Evolutionary conservation across 2,797 vertebrate genomes (phyloP).

Genomic region (Artibeus jamaicensis): DNA sequence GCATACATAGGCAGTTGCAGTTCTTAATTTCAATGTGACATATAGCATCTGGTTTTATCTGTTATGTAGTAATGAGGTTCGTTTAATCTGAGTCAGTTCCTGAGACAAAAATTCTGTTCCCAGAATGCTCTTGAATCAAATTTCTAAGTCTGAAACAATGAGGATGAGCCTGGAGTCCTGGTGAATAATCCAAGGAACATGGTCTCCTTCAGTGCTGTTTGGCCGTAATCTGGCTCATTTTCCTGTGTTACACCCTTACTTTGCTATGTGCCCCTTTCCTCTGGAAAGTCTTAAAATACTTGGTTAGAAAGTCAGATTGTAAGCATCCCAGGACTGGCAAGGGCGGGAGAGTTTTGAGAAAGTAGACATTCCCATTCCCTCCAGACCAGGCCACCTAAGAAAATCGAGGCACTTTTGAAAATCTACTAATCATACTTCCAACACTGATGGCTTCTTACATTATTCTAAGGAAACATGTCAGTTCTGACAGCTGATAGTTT

Average conservation of each 20-base stretch:
- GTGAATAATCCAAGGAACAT: neutral
- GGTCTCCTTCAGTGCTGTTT: neutral
- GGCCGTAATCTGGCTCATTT: neutral
- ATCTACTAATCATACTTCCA: neutral
- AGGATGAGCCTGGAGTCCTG: neutral
- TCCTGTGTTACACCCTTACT: neutral
- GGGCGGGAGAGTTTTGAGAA: neutral
- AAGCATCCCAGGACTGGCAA: neutral
- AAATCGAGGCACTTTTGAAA: neutral
- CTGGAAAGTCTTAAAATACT: neutral
- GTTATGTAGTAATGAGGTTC: neutral
- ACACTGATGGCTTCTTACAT: neutral
- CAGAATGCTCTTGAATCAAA: neutral
- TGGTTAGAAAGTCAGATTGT: neutral
- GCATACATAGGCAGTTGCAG: neutral
- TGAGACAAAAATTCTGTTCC: neutral
- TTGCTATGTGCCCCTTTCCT: neutral
- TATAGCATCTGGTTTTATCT: neutral
- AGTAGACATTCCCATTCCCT: neutral
- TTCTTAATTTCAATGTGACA: neutral
- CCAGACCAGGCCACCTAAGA: neutral
- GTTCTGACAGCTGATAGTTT: slow-evolving; percentile 32
- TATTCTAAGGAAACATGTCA: slow-evolving; percentile 25
- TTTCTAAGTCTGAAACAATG: neutral
- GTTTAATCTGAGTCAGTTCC: neutral